Conservation (phyloP, 1,140 invertebrate genomes). For the Ips typographus region DNA sequence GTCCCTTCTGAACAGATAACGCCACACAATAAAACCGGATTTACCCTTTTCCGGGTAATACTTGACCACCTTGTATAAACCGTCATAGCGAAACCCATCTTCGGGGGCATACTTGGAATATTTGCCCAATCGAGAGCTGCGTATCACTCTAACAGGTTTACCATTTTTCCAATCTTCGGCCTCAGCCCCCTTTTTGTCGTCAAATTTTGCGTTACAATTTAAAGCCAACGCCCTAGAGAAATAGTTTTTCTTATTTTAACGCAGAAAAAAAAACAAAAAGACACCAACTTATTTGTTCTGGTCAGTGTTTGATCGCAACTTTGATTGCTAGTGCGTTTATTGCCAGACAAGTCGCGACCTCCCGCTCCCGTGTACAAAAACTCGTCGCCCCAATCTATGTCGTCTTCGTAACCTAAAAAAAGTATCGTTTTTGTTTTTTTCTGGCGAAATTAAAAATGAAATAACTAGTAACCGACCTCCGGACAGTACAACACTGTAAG, state of each 20-base stretch:
- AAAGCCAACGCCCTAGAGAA: constrained; percentile 70
- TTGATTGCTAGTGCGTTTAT: constrained; percentile 78
- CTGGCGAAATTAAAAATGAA: not conserved
- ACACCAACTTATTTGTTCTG: constrained; percentile 69
- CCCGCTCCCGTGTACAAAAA: constrained; percentile 86
- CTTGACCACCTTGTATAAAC: constrained; percentile 80
- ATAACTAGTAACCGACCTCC: constrained; percentile 55
- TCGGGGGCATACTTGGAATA: constrained; percentile 78
- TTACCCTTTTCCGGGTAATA: constrained; percentile 81
- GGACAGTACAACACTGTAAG: constrained; percentile 82
- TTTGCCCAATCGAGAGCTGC: constrained; percentile 74
- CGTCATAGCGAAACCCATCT: constrained; percentile 75
- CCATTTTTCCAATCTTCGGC: constrained; percentile 73
- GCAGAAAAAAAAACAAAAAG: not conserved
- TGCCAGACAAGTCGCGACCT: constrained; percentile 79
- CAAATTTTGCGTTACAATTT: constrained; percentile 71
- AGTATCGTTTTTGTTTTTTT: not conserved
- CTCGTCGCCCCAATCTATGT: constrained; percentile 79
- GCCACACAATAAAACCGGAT: constrained; percentile 81
- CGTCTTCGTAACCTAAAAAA: constrained; percentile 73
- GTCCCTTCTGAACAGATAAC: constrained; percentile 76
- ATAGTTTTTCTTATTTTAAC: not conserved
- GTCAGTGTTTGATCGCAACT: constrained; percentile 80
- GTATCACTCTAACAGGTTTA: constrained; percentile 77
- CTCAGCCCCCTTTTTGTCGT: constrained; percentile 67